Conservation (phyloP, 2,113 vertebrate genomes). For the Acrocephalus kingi region DNA sequence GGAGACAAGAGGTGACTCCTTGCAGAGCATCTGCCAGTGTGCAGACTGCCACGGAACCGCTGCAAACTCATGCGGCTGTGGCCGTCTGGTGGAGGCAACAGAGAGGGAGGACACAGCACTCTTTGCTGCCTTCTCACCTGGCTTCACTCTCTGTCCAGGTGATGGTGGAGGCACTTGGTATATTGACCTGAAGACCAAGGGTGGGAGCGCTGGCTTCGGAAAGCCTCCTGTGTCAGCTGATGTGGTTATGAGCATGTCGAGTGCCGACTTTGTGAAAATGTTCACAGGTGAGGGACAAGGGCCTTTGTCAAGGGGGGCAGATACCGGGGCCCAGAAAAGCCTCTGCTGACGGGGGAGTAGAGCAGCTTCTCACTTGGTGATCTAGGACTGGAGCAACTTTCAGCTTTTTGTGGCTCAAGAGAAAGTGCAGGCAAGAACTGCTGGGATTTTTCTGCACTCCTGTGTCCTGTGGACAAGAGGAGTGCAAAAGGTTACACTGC, state of each 20-base stretch:
- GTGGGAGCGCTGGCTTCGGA: constrained; percentile 80
- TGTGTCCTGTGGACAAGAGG: too few relatives aligned
- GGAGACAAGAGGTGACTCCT: fast-evolving
- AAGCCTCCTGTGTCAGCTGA: constrained; percentile 79
- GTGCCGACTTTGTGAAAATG: constrained; percentile 90
- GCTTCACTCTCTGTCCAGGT: constrained; percentile 64
- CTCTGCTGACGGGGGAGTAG: fast-evolving
- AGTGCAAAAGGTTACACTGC: neutral
- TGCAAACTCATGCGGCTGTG: fast-evolving
- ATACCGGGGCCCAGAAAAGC: neutral
- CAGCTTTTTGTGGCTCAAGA: neutral
- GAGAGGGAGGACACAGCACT: fast-evolving
- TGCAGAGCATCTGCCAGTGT: fast-evolving
- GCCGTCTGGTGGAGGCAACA: fast-evolving
- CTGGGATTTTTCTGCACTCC: neutral
- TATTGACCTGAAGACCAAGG: constrained; percentile 86
- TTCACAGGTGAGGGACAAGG: constrained; percentile 82
- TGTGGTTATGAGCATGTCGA: constrained; percentile 90
- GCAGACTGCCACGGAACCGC: fast-evolving
- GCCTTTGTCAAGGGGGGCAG: fast-evolving
- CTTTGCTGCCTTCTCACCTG: neutral
- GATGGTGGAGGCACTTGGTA: constrained; percentile 87
- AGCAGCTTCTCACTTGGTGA: neutral
- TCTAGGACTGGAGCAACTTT: neutral
- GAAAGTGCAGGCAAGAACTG: neutral